phyloP scores from a whole-genome alignment of 2,113 vertebrate species.

The human region GRCh38 chr7:45162001-45162500 shows the following conservation, averaged over 20 bases:
- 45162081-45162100: background rate
- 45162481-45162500: background rate
- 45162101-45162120: background rate
- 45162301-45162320: background rate
- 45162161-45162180: background rate
- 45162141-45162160: background rate
- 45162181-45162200: background rate
- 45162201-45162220: background rate
- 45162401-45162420: background rate
- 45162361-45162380: background rate
- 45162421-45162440: background rate
- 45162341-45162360: background rate
- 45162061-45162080: too few relatives aligned
- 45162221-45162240: too few relatives aligned
- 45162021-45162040: background rate
- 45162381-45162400: background rate
- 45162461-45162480: background rate
- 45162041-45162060: background rate
- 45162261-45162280: background rate
- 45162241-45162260: background rate
- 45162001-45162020: background rate
- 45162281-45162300: background rate
- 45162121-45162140: background rate
- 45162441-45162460: background rate
- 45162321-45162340: background rate